Percentiles rank a stretch among this genome's conserved stretches.
phyloP scores from a whole-genome alignment of 2,113 vertebrate genomes.

The Danio rerio region GRCz12tu NC_133177.1:38360001-38360500 shows the following conservation, averaged over 20 bases:
- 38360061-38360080: neutral
- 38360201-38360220: too few species aligned
- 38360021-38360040: neutral
- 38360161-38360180: too few species aligned
- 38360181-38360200: too few species aligned
- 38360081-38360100: slow-evolving; percentile 1
- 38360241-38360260: too few species aligned
- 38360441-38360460: neutral
- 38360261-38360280: too few species aligned
- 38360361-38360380: too few species aligned
- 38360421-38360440: too few species aligned
- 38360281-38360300: too few species aligned
- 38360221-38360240: too few species aligned
- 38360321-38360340: too few species aligned
- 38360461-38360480: slow-evolving; percentile 6
- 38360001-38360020: neutral
- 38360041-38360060: neutral
- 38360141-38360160: neutral
- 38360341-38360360: too few species aligned
- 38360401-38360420: neutral
- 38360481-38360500: slow-evolving; percentile 55
- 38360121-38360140: neutral
- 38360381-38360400: neutral
- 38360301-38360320: too few species aligned
- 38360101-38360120: slow-evolving; percentile 15